Percentiles rank a stretch among this genome's conserved stretches.
These are phyloP conservation scores for Phoeniculus purpureus DNA, from an alignment of 2,797 vertebrate species.

Conservation along the genomic window DNA sequence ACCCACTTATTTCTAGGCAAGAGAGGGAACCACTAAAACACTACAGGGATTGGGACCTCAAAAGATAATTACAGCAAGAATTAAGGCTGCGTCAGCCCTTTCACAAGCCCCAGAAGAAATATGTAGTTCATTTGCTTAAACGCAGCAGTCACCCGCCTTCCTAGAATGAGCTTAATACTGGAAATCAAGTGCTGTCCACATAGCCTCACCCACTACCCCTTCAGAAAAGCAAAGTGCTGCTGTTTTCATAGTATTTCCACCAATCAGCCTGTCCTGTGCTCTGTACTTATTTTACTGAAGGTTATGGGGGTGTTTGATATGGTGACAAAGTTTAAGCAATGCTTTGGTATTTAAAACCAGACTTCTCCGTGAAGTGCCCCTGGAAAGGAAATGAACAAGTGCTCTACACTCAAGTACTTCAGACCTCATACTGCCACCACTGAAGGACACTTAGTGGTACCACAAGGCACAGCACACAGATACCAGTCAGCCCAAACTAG, in stretches of 20 bases:
- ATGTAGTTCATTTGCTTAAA: slow-evolving; percentile 26
- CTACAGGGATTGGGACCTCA: slow-evolving; percentile 11
- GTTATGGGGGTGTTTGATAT: background rate
- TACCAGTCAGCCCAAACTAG: rapidly evolving
- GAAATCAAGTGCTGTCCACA: background rate
- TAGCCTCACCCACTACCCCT: background rate
- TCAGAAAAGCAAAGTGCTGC: background rate
- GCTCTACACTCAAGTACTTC: background rate
- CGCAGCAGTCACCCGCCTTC: background rate
- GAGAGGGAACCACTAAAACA: slow-evolving; percentile 34
- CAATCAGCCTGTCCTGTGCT: background rate
- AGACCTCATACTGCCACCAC: background rate
- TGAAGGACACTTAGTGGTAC: rapidly evolving
- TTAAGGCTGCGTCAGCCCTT: slow-evolving; percentile 58
- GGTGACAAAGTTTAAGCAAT: background rate
- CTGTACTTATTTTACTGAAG: background rate
- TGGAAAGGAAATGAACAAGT: background rate
- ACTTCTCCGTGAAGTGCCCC: background rate
- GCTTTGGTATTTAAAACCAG: background rate
- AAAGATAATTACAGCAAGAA: slow-evolving; percentile 46
- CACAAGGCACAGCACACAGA: background rate
- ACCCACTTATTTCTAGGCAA: slow-evolving; percentile 26
- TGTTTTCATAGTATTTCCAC: background rate
- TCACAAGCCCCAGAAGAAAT: background rate
- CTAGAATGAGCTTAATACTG: background rate